Percentiles rank a stretch among this genome's conserved stretches.
Evolutionary conservation across 2,797 vertebrate genomes (phyloP).

Genomic region (Acipenser ruthenus): DNA sequence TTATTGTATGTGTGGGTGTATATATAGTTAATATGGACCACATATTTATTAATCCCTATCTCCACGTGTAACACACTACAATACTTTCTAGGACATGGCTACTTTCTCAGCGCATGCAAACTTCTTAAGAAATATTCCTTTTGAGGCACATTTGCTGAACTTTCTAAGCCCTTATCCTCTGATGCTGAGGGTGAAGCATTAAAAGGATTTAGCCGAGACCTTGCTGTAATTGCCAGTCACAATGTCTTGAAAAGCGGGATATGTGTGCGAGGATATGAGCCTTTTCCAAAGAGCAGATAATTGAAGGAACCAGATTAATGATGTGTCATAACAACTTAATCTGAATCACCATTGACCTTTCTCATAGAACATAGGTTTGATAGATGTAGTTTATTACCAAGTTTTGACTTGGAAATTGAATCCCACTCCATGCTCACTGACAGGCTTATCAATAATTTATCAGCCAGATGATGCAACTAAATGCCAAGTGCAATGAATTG

Average conservation of each 20-base stretch:
- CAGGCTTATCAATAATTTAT: constrained; percentile 64
- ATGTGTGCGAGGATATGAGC: constrained; percentile 31
- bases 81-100: too few relatives aligned
- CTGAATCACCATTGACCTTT: constrained; percentile 65
- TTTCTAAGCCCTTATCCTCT: constrained; percentile 23
- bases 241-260: constrained; percentile 26
- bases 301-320: constrained; percentile 66
- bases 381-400: constrained; percentile 70
- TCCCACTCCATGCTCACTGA: constrained; percentile 46
- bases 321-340: constrained; percentile 65
- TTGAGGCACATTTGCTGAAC: background rate
- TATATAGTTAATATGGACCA: too few relatives aligned
- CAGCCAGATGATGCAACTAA: constrained; percentile 40
- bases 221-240: constrained; percentile 41
- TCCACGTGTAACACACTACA: too few relatives aligned
- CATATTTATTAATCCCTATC: too few relatives aligned
- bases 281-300: constrained; percentile 57
- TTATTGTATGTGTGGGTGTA: too few relatives aligned
- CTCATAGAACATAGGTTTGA: constrained; percentile 53
- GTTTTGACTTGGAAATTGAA: constrained; percentile 64
- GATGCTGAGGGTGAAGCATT: constrained; percentile 40
- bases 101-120: background rate
- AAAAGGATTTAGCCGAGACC: constrained; percentile 46
- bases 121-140: background rate
- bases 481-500: constrained; percentile 36